Conservation (phyloP, 2,797 vertebrate genomes). For the Phrynocephalus forsythii region DNA sequence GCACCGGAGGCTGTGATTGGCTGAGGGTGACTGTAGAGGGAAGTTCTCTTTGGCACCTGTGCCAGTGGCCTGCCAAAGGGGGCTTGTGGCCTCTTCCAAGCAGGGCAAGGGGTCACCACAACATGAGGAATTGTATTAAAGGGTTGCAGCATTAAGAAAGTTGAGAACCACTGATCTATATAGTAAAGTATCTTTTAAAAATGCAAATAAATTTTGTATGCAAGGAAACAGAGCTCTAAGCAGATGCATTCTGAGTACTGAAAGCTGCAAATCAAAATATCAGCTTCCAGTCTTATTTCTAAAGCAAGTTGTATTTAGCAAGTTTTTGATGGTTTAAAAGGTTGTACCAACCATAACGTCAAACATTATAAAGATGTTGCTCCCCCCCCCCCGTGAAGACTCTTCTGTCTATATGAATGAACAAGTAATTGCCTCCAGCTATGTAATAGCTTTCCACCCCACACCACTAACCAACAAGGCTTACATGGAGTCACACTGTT, state of each 20-base stretch:
- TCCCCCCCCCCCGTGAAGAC: neutral
- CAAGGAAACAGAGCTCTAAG: neutral
- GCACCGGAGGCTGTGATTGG: too few relatives aligned
- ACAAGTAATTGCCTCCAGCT: neutral
- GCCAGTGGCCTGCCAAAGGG: too few relatives aligned
- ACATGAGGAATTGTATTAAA: too few relatives aligned
- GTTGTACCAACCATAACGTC: constrained; percentile 4
- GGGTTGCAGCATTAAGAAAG: too few relatives aligned
- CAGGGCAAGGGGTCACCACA: too few relatives aligned
- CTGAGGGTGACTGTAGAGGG: too few relatives aligned
- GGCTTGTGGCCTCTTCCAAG: too few relatives aligned
- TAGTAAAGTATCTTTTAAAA: neutral
- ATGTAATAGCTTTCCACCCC: neutral
- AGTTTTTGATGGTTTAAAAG: constrained; percentile 4
- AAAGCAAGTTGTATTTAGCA: neutral
- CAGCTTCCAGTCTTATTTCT: neutral
- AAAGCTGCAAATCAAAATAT: neutral
- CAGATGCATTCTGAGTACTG: neutral
- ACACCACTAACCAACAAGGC: neutral
- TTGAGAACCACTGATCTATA: too few relatives aligned
- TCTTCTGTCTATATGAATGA: neutral
- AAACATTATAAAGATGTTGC: neutral
- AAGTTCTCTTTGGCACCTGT: too few relatives aligned
- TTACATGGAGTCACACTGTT: neutral
- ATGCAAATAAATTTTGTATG: neutral